These are phyloP conservation scores for Abrostola tripartita DNA, from an alignment of 2,888 invertebrate genomes.

Conservation along the genomic window DNA sequence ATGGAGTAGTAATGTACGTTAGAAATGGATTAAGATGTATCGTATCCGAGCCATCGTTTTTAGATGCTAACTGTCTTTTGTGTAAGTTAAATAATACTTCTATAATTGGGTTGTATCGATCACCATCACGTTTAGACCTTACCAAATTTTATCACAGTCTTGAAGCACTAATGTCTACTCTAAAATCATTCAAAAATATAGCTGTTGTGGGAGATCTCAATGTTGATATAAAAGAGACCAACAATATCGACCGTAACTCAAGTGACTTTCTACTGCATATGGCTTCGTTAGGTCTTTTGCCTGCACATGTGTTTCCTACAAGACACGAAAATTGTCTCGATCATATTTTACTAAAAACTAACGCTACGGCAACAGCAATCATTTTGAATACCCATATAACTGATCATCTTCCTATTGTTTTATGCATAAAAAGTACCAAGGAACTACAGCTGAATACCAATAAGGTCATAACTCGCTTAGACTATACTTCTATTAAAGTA, in stretches of 20 bases:
- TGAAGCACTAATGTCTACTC: background rate
- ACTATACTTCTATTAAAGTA: background rate
- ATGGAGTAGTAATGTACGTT: background rate
- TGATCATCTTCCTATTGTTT: background rate
- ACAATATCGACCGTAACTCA: background rate
- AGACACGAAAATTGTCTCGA: constrained; percentile 1
- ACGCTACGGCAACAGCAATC: background rate
- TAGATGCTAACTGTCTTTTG: background rate
- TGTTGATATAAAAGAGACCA: background rate
- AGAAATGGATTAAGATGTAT: background rate
- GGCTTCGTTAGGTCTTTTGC: background rate
- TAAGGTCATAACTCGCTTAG: background rate
- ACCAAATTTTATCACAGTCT: background rate
- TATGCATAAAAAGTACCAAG: background rate
- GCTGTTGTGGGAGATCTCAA: background rate
- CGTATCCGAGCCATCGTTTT: background rate
- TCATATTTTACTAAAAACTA: constrained; percentile 1
- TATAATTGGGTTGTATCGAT: background rate
- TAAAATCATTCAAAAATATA: background rate
- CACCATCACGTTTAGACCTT: background rate
- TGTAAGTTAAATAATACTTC: background rate
- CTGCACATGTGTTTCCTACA: constrained; percentile 1
- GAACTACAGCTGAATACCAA: background rate
- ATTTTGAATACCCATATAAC: background rate
- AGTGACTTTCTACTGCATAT: background rate